Conservation (phyloP, 2,888 invertebrate genomes). For the Cylindroiulus punctatus region DNA sequence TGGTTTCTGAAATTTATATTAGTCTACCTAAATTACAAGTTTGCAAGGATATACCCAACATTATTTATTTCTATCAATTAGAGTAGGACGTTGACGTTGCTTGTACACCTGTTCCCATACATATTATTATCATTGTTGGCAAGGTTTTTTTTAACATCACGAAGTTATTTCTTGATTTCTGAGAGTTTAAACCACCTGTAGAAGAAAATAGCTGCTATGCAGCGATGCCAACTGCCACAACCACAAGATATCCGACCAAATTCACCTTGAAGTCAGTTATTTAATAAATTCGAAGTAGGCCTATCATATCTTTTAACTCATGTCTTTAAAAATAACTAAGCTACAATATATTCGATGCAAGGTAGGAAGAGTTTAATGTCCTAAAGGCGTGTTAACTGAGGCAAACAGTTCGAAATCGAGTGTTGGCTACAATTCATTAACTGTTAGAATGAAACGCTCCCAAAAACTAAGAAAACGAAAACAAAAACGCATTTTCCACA, state of each 20-base stretch:
- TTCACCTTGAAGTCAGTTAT: too few species aligned
- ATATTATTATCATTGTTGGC: neutral
- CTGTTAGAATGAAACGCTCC: neutral
- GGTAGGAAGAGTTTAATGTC: neutral
- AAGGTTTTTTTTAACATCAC: conserved; percentile 9
- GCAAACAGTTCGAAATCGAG: neutral
- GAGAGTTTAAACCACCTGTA: conserved; percentile 9
- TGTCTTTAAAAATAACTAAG: too few species aligned
- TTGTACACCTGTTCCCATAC: neutral
- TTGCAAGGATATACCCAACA: neutral
- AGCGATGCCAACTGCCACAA: neutral
- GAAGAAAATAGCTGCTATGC: neutral
- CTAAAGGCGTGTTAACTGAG: neutral
- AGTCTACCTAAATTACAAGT: neutral
- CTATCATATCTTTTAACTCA: neutral
- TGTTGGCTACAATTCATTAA: neutral
- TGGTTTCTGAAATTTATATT: neutral
- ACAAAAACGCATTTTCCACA: neutral
- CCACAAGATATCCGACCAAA: too few species aligned
- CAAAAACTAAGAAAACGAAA: neutral
- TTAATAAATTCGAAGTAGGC: too few species aligned
- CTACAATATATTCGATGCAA: too few species aligned
- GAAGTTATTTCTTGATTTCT: conserved; percentile 13
- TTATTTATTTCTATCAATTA: conserved; percentile 21
- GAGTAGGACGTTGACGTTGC: conserved; percentile 13